Evolutionary conservation across 1,140 invertebrate species (phyloP).

Genomic region (Oncopeltus fasciatus): DNA sequence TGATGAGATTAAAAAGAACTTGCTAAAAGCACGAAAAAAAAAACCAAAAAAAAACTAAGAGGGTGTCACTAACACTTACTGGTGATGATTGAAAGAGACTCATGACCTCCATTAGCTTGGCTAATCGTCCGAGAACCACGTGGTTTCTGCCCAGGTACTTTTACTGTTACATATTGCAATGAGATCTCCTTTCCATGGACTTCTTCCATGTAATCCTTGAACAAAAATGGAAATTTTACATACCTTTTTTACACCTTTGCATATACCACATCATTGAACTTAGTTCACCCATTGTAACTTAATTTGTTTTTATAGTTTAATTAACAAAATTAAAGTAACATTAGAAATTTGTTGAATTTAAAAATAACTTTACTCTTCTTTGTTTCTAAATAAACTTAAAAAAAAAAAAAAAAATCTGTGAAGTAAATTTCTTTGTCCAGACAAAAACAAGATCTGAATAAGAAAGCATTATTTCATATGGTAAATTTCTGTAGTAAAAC

Average conservation of each 20-base stretch:
- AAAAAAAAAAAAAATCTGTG: too few species aligned
- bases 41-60: background rate
- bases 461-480: too few species aligned
- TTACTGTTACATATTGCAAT: conserved; percentile 90
- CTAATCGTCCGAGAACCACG: conserved; percentile 72
- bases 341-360: too few species aligned
- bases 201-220: conserved; percentile 94
- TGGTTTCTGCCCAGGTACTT: conserved; percentile 88
- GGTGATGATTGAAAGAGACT: conserved; percentile 43
- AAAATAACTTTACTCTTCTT: too few species aligned
- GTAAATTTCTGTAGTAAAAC: too few species aligned
- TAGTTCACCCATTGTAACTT: background rate
- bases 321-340: too few species aligned
- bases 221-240: conserved; percentile 5
- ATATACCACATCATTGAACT: conserved; percentile 1
- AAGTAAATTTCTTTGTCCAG: too few species aligned
- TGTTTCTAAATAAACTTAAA: too few species aligned
- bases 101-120: conserved; percentile 40
- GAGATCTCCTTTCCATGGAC: conserved; percentile 93
- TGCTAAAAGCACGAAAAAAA: too few species aligned
- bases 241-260: background rate
- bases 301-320: background rate
- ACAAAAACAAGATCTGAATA: too few species aligned
- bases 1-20: background rate
- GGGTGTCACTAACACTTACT: conserved; percentile 24